Conservation (phyloP, 2,797 vertebrate genomes). For the Pelochelys cantorii region DNA sequence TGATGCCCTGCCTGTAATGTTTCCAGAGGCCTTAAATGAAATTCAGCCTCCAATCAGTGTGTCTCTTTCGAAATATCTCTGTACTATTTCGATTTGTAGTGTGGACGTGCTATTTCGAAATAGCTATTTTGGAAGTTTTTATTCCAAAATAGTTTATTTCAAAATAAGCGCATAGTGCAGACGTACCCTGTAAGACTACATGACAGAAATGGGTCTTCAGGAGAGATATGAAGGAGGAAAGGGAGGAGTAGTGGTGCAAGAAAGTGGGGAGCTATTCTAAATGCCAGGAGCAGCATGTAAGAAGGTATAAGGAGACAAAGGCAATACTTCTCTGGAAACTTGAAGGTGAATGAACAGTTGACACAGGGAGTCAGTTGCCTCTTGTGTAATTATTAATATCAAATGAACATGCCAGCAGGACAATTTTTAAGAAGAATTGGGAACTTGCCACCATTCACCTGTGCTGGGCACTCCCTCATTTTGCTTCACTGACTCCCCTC, state of each 20-base stretch:
- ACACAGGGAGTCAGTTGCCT: not conserved
- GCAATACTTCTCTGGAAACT: not conserved
- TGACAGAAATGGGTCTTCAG: not conserved
- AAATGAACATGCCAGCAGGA: not conserved
- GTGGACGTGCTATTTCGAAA: no score
- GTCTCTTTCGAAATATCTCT: no score
- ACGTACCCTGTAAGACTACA: not conserved
- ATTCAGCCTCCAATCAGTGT: no score
- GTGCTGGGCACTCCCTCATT: accelerated
- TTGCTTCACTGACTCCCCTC: not conserved
- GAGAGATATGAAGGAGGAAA: not conserved
- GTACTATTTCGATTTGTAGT: no score
- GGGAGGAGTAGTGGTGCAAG: not conserved
- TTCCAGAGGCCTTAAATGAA: no score
- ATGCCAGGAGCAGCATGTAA: not conserved
- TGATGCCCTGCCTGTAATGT: no score
- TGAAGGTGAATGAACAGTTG: not conserved
- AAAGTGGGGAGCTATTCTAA: not conserved
- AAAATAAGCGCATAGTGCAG: no score
- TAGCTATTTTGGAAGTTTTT: no score
- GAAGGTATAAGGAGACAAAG: not conserved
- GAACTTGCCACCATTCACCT: not conserved
- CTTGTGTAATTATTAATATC: not conserved
- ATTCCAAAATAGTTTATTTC: not conserved
- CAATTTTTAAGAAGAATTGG: not conserved